Evolutionary conservation across 2,797 vertebrate genomes (phyloP), one percentile per base, ranked within the genome.

Genomic region (Sparidentex hasta): DNA sequence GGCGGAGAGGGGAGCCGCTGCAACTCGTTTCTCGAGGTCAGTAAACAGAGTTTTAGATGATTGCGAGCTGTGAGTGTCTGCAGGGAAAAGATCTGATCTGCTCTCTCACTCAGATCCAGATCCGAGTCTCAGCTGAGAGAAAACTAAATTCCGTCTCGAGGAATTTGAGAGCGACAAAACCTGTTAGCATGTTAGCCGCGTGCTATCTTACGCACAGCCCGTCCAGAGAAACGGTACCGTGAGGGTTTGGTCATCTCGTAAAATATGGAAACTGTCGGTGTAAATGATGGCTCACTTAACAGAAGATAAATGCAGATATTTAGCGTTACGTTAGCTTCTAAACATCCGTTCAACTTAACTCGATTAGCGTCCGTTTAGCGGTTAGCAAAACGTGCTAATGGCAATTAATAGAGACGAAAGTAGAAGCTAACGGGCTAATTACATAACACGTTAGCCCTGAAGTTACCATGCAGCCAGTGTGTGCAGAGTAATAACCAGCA

Each of bases 181-280:
- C 29, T 57, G 79, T 71, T 87, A 89, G 87, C 85, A 71, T 65
- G 76, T 66, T 90, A 91, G 86, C 86, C 23, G 51, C 65, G 21
- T 74, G 81, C n/a, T 65, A 72, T 66, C 87, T 73, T 67, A 74
- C 69, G 13, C 29, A 68, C 20, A 44, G 5, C 55, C 7, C 29
- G 33, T 1, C 11, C 11, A 41, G 46, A 11, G 46, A 7, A 11
- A 3, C 17, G 56, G 17, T 41, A 55, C 33, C 44, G 23, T 3
- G 57, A 33, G 25, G 23, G 56, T 25, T 27, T 14, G 66, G 27
- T 64, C 68, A 16, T 17, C 50, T 11, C 55, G 14, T 6, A 27
- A 4, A 20, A 25, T 1, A 7, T 44, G 54, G 14, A 51, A 43
- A 1, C n/a, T 46, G 50, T 12, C 11, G n/a, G 17, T 65, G 41